Evolutionary conservation across 2,113 vertebrate genomes (phyloP).

Genomic region (Oryzias woworae): DNA sequence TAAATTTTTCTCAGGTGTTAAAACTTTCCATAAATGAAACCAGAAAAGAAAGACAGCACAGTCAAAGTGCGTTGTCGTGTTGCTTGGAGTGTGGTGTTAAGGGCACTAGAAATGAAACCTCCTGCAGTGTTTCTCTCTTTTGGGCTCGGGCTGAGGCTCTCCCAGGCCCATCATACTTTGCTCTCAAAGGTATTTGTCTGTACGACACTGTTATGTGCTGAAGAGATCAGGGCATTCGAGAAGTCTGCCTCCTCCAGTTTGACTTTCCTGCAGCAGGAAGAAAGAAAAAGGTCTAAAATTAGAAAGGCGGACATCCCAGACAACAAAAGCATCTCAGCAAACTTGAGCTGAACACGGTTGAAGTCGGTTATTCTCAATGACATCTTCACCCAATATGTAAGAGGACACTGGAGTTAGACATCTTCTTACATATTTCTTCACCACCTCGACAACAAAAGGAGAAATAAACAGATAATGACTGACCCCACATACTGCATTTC

Average conservation of each 20-base stretch:
- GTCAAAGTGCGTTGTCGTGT: slow-evolving; percentile 74
- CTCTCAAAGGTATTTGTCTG: slow-evolving; percentile 87
- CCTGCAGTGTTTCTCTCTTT: slow-evolving; percentile 56
- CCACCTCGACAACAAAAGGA: slow-evolving; percentile 62
- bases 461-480: slow-evolving; percentile 48
- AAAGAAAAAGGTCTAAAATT: slow-evolving; percentile 22
- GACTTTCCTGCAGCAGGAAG: slow-evolving; percentile 79
- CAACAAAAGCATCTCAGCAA: slow-evolving; percentile 16
- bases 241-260: slow-evolving; percentile 80
- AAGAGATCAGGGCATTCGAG: slow-evolving; percentile 82
- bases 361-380: slow-evolving; percentile 54
- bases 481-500: slow-evolving; percentile 9
- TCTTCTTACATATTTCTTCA: slow-evolving; percentile 74
- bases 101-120: slow-evolving; percentile 90
- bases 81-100: slow-evolving; percentile 79
- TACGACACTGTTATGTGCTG: slow-evolving; percentile 88
- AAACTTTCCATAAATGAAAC: slow-evolving; percentile 48
- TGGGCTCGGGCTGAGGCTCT: slow-evolving; percentile 24
- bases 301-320: slow-evolving; percentile 4
- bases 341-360: slow-evolving; percentile 18
- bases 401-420: slow-evolving; percentile 35
- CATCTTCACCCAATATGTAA: slow-evolving; percentile 70
- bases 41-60: slow-evolving; percentile 64
- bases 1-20: slow-evolving; percentile 49
- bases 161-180: slow-evolving; percentile 86